Percentiles rank a stretch among this genome's conserved stretches.
Conservation (phyloP, 2,888 invertebrate genomes). For the Drosophila paranaensis region DNA sequence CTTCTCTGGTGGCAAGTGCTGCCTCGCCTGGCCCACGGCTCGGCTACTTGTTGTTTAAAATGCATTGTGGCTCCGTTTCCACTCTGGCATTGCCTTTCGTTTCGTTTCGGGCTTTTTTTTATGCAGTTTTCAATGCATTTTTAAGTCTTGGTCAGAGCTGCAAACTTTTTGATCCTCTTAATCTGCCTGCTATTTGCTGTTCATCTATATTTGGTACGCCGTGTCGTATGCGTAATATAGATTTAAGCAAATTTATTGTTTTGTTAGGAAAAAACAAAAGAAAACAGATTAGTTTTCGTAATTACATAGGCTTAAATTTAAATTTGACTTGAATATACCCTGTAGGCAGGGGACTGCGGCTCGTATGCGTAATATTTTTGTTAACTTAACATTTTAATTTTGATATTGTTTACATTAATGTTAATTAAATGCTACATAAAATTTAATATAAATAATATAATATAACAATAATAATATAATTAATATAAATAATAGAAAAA, state of each 20-base stretch:
- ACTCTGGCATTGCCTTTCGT: conserved; percentile 10
- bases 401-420: too few species aligned
- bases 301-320: neutral
- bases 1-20: neutral
- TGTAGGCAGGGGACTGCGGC: neutral
- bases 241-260: neutral
- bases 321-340: neutral
- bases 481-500: too few species aligned
- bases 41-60: conserved; percentile 67
- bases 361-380: neutral
- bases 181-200: conserved; percentile 1
- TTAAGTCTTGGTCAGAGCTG: conserved; percentile 26
- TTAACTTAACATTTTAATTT: too few species aligned
- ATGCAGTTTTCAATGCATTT: conserved; percentile 49
- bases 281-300: neutral
- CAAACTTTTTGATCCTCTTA: neutral
- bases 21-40: conserved; percentile 4
- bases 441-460: too few species aligned
- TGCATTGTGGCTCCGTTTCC: conserved; percentile 55
- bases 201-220: neutral
- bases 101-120: conserved; percentile 1
- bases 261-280: neutral
- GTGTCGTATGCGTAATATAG: conserved; percentile 28
- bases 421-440: too few species aligned
- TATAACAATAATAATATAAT: too few species aligned